Evolutionary conservation across 2,113 vertebrate species (phyloP), one percentile per base, ranked within the genome.

Genomic region (Centropus unirufus): DNA sequence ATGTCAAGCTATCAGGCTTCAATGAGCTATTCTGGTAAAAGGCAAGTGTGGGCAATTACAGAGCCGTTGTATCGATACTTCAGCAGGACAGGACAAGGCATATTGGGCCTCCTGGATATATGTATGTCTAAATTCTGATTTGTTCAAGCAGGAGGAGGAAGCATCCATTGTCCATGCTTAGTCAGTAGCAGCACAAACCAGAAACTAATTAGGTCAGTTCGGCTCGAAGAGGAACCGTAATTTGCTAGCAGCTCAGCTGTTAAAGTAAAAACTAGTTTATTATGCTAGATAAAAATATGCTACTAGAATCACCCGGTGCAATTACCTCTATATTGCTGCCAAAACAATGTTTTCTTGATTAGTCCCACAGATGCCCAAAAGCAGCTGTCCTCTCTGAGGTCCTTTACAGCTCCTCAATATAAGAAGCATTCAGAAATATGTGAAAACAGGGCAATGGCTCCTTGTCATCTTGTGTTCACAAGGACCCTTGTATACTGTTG

Each of bases 171-270:
- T 87, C 81, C 20, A 7, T 36, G 57, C 42, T 94, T 47, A n/a
- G 66, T 88, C 72, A 58, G 62, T 34, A 81, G 51, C 24, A 78
- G 34, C 70, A 82, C 39, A 79, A 85, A 95, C 4, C 62, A 83
- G 51, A 83, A 85, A 36, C 32, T 67, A 90, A 97, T 93, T 78
- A 68, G 77, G 80, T 91, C 70, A 85, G 62, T 63, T 89, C 67
- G 91, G 29, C 88, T 82, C 0, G 0, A 94, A 82, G 66, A 79
- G 69, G 74, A 94, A 44, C 44, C 87, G 58, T 75, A 73, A 91
- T 95, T 89, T 95, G 47, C 77, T 75, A 59, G 49, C 39, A 87
- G 58, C 87, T 90, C 49, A 51, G 59, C 8, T 47, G 52, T 79
- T 94, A 84, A 95, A 85, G 47, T 23, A 69, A 78, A 83, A 78